Base-by-base conservation (phyloP, 2,797 vertebrate genomes). In the Lepidocolaptes lacrymiger region DNA sequence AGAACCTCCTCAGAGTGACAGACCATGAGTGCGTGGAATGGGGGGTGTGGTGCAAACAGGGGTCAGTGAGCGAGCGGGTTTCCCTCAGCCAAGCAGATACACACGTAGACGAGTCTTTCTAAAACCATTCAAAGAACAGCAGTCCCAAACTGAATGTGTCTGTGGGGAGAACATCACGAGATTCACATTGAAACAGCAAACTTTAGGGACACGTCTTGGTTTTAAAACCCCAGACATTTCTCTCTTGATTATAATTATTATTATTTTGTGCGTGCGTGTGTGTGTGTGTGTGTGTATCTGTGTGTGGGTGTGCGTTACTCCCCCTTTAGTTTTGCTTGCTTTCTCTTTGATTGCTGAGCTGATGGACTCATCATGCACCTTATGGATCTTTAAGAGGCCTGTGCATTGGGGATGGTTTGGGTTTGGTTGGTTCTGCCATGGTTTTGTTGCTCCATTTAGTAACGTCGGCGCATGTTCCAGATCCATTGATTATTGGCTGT, bases 371-470 rank as follows among this genome's bases (percentile, higher is more conserved):
- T 93, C 81, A 52, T 71, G 92, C 91, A 94, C 85, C 93, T 96
- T 97, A 85, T 43, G 94, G 86, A 92, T 87, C 84, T 92, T 74
- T 52, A 91, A 95, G 95, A 96, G 74, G 69, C 73, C 93, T 67
- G 69, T 1, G n/a, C 84, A 80, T 61, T 46, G 66, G 72, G 81
- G 69, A 68, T 92, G 87, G 8, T 83, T 95, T 95, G 89, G 85
- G 66, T 93, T 94, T 51, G 56, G 59, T 88, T 90, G 82, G 67
- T 83, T 88, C 88, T 88, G 75, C 86, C 93, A 75, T 9, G 85
- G n/a, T 84, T 94, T 81, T 67, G 66, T 90, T 91, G 59, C 79
- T 87, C 88, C 86, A 58, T 91, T 92, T 26, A 44, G 34, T 82
- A 63, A 84, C 2, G 62, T 89, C 3, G 20, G 82, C 83, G 73